phyloP scores from a whole-genome alignment of 2,113 vertebrate genomes.

The Corynorhinus townsendii region DNA sequence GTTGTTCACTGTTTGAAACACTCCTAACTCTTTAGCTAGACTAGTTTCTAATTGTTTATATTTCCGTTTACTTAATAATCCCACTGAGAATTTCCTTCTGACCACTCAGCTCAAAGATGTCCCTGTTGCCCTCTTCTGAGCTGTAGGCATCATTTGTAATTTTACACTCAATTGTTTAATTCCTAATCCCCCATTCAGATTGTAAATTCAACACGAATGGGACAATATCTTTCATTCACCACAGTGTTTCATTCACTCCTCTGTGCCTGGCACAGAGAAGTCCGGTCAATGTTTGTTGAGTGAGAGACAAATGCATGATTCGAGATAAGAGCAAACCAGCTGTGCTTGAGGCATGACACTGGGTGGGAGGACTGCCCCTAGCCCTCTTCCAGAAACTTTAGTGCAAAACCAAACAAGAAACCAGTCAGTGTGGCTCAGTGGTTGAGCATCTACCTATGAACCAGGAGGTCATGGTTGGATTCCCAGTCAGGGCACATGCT shows the following conservation, averaged over 20 bases:
- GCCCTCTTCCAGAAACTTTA: not conserved
- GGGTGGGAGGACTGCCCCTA: too few species aligned
- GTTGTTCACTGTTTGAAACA: not conserved
- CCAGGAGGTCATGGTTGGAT: too few species aligned
- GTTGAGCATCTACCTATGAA: too few species aligned
- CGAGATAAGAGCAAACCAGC: not conserved
- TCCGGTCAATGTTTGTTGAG: not conserved
- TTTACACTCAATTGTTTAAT: not conserved
- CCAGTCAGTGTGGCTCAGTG: too few species aligned
- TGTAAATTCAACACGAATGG: not conserved
- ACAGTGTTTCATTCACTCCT: too few species aligned
- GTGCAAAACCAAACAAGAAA: not conserved
- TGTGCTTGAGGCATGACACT: not conserved
- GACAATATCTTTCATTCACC: not conserved
- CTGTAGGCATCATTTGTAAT: not conserved
- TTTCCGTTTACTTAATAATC: not conserved
- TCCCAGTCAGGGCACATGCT: too few species aligned
- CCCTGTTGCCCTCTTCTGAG: not conserved
- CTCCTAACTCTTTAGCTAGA: not conserved
- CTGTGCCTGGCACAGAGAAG: not conserved
- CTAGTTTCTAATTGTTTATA: not conserved
- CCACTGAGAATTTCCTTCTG: not conserved
- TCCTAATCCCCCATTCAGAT: not conserved
- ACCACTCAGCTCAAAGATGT: not conserved
- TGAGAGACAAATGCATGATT: not conserved